phyloP scores from a whole-genome alignment of 1,140 invertebrate species.

The Panagrolaimus sp. region DNA sequence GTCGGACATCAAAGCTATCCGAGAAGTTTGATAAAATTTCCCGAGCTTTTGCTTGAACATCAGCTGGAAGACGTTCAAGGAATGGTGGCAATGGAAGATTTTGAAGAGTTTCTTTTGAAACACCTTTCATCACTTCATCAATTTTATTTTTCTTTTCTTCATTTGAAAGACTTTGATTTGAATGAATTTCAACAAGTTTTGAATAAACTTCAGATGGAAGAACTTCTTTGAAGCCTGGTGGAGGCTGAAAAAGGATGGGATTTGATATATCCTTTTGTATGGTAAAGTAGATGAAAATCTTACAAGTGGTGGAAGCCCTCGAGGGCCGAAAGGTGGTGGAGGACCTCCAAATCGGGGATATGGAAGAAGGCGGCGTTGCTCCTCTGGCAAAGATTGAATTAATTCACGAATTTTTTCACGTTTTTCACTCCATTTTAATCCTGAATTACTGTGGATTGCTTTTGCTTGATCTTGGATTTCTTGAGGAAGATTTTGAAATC shows the following conservation, averaged over 20 bases:
- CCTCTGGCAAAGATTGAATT: conserved; percentile 17
- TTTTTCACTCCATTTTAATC: conserved; percentile 5
- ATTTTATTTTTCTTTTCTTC: neutral
- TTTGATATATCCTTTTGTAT: neutral
- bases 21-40: conserved; percentile 8
- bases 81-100: conserved; percentile 2
- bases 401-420: conserved; percentile 19
- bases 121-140: conserved; percentile 2
- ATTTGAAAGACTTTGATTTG: neutral
- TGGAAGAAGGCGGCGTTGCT: neutral
- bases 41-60: conserved; percentile 3
- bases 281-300: too few relatives aligned
- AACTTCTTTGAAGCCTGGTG: conserved; percentile 38
- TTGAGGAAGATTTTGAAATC: neutral
- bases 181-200: conserved; percentile 25
- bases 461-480: conserved; percentile 15
- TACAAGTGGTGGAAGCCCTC: neutral
- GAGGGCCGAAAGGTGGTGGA: neutral
- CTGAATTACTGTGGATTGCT: neutral
- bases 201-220: conserved; percentile 29
- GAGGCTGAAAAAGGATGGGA: conserved; percentile 25
- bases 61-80: conserved; percentile 5
- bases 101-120: conserved; percentile 2
- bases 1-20: neutral
- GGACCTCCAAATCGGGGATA: neutral